Evolutionary conservation across 2,888 invertebrate genomes (phyloP), one percentile per base, ranked within the genome.

Genomic region (Hesperia comma): DNA sequence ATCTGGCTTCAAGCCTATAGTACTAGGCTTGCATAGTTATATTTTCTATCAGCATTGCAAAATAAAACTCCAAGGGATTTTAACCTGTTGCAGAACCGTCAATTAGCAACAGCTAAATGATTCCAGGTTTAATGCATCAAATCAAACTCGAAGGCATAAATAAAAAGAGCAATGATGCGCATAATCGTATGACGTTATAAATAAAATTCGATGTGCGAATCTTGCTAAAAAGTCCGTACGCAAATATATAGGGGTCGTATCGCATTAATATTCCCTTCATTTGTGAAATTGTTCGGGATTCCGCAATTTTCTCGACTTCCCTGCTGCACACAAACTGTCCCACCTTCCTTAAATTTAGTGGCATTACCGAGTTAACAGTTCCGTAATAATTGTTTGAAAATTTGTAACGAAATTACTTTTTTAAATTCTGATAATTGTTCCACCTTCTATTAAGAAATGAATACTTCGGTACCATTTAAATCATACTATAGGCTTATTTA

Each of bases 151-250:
- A 26, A 26, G n/a, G n/a, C n/a, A n/a, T 33, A 7, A 33, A 33
- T 37, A 10, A 10, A 10, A 37, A 37, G n/a, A 37, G 10, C 37
- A 10, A 10, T 37, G 10, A 37, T 2, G 1, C 37, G 37, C 10
- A 33, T 33, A 6, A 33, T 33, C 33, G 37, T 37, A 12, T 12
- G 12, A 79, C 80, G 78, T 84, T 77, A 87, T 88, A 89, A 88
- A 89, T 88, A 88, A 84, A 86, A 86, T 86, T 83, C 79, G 83
- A 87, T 80, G 81, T 83, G 80, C 81, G 79, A 81, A 81, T 84
- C 81, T 82, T 81, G 86, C 87, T 83, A 85, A 88, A 87, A 86
- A 77, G 84, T 84, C 85, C 85, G 82, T 82, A 82, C 79, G 82
- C 78, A 84, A 84, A 87, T 83, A 83, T 86, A 85, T 87, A 79